A percentile compares a stretch with the other conserved stretches of the same genome.
These are phyloP conservation scores for human DNA, from an alignment of 2,113 vertebrate genomes.

Conservation along the genomic window DNA sequence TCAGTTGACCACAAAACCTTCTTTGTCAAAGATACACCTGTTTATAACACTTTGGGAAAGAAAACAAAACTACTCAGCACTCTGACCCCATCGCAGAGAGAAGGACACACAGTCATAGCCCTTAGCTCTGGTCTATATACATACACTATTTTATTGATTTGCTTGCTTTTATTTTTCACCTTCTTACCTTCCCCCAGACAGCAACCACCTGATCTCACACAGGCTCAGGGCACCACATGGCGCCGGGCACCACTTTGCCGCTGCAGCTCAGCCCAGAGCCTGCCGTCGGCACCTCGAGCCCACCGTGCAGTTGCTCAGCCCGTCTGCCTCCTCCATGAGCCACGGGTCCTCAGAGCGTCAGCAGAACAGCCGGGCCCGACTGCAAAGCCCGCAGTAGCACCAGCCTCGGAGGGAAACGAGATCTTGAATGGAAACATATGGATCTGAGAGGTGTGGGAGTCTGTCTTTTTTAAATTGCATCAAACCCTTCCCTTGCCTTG, in stretches of 20 bases:
- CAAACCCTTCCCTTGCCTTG: slow-evolving; percentile 18
- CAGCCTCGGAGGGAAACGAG: background rate
- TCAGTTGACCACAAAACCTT: background rate
- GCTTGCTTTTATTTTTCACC: background rate
- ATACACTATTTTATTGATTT: background rate
- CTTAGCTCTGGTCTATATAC: background rate
- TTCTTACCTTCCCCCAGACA: background rate
- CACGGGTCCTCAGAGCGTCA: background rate
- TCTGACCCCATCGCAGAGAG: background rate
- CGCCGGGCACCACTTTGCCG: background rate
- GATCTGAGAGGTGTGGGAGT: background rate
- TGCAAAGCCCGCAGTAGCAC: background rate
- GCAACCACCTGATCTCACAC: too few species aligned
- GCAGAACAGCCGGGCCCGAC: background rate
- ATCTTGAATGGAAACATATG: slow-evolving; percentile 3
- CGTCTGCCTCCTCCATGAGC: background rate
- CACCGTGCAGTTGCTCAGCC: background rate
- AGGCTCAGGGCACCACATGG: rapidly evolving
- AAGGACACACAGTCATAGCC: background rate
- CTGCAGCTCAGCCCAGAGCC: background rate
- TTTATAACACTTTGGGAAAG: background rate
- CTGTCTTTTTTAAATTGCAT: background rate
- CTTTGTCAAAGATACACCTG: background rate
- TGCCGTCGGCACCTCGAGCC: background rate
- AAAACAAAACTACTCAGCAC: background rate